These are phyloP conservation scores for Crax fasciolata DNA, from an alignment of 2,797 vertebrate species.

Conservation along the genomic window DNA sequence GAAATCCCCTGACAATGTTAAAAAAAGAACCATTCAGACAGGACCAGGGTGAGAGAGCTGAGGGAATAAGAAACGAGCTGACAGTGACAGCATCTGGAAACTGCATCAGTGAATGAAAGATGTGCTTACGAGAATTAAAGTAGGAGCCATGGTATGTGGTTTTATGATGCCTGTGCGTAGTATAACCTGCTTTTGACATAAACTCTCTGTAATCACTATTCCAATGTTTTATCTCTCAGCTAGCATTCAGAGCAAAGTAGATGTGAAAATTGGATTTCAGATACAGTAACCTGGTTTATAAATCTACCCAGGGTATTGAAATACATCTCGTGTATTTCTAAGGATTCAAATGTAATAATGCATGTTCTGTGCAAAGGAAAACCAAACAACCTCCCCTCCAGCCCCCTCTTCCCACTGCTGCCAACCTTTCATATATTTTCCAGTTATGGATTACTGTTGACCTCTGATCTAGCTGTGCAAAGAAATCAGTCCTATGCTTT, in stretches of 20 bases:
- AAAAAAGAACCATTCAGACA: background rate
- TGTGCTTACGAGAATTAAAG: background rate
- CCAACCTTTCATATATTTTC: background rate
- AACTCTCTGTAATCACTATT: background rate
- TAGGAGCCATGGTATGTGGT: background rate
- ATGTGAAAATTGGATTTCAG: background rate
- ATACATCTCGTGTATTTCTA: background rate
- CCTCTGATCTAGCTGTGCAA: background rate
- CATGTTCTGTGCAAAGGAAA: background rate
- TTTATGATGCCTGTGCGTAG: background rate
- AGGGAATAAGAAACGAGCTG: background rate
- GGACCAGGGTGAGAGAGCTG: background rate
- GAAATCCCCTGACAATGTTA: background rate
- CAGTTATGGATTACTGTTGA: background rate
- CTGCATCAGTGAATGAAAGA: background rate
- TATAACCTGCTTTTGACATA: background rate
- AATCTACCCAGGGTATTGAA: background rate
- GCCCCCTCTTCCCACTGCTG: fast-evolving
- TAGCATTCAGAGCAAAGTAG: background rate
- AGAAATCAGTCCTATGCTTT: background rate
- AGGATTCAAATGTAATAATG: background rate
- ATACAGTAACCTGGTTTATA: background rate
- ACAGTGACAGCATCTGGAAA: background rate
- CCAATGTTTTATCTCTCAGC: background rate
- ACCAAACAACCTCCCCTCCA: background rate